Conservation (phyloP, 2,113 vertebrate genomes). For the Herpetotheres cachinnans region DNA sequence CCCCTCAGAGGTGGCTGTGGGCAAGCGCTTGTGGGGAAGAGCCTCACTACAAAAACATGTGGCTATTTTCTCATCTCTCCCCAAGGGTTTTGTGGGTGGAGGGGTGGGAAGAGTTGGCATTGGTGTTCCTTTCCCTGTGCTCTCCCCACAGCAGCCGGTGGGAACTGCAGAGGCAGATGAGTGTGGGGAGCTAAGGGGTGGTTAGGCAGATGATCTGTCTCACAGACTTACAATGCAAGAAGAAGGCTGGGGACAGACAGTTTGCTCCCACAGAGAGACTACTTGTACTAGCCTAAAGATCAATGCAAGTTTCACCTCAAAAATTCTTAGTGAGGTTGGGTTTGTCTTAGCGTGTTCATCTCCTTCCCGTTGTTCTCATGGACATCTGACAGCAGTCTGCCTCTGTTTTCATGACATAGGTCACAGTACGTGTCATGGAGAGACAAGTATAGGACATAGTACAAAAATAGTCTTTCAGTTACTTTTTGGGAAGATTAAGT, state of each 20-base stretch:
- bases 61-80: background rate
- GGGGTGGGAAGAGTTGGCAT: background rate
- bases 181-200: accelerated
- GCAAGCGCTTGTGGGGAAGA: background rate
- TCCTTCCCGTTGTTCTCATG: constrained; percentile 10
- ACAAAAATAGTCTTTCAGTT: background rate
- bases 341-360: background rate
- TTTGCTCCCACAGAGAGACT: background rate
- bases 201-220: background rate
- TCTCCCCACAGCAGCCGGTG: background rate
- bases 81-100: background rate
- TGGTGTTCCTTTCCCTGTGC: background rate
- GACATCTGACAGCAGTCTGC: background rate
- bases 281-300: background rate
- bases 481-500: background rate
- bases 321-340: background rate
- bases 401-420: background rate
- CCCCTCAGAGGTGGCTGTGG: background rate
- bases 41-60: background rate
- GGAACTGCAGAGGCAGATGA: background rate
- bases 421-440: background rate
- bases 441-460: background rate
- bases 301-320: background rate
- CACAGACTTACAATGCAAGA: background rate
- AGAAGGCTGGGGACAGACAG: background rate